Evolutionary conservation across 2,797 vertebrate genomes (phyloP).

Genomic region (Onychomys leucogaster): DNA sequence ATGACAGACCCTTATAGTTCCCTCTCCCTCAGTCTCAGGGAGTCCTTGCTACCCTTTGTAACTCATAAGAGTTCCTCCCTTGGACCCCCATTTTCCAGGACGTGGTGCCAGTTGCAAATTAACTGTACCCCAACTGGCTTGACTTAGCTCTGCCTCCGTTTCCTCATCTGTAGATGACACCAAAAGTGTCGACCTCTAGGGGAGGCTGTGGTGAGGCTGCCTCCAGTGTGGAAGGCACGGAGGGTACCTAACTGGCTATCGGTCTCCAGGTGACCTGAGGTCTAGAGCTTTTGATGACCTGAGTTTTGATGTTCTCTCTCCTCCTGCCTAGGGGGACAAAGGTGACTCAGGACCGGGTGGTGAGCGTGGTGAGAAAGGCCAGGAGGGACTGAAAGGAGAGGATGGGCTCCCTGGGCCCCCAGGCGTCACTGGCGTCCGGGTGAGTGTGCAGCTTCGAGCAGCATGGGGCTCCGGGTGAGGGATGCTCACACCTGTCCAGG

Average conservation of each 20-base stretch:
- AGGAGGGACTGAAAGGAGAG: slow-evolving; percentile 94
- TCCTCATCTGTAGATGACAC: background rate
- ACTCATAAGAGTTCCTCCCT: background rate
- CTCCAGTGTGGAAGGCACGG: background rate
- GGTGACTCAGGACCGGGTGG: slow-evolving; percentile 96
- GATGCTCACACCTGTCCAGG: accelerated
- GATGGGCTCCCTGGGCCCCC: slow-evolving; percentile 93
- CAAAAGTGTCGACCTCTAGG: background rate
- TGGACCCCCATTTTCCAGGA: background rate
- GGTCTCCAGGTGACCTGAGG: background rate
- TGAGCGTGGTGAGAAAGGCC: slow-evolving; percentile 94
- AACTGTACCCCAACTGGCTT: background rate
- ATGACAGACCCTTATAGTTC: background rate
- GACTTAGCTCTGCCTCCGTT: background rate
- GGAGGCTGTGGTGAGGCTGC: background rate
- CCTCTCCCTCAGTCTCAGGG: background rate
- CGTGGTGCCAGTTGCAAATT: no score
- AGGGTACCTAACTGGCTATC: background rate
- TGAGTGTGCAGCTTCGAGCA: slow-evolving; percentile 84
- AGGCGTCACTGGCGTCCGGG: slow-evolving; percentile 94
- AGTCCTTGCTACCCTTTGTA: no score
- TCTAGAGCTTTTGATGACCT: background rate
- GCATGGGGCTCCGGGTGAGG: background rate
- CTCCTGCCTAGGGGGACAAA: slow-evolving; percentile 93
- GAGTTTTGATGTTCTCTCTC: slow-evolving; percentile 56